Conservation (phyloP, 2,113 vertebrate species). For the Dromas ardeola region DNA sequence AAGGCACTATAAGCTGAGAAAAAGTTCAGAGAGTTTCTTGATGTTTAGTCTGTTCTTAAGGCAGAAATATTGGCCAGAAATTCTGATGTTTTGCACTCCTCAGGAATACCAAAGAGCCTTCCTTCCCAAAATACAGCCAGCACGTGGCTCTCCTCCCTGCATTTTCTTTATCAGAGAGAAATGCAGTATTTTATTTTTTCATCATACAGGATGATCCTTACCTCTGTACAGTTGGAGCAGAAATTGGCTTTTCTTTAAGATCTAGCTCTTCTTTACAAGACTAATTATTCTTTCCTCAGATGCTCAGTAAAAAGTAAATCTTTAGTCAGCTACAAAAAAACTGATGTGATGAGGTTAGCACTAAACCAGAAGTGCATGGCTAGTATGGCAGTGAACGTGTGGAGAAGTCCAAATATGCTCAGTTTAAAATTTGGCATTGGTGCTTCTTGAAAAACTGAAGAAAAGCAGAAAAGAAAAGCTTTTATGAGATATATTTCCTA, state of each 20-base stretch:
- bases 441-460: background rate
- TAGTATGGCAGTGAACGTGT: rapidly evolving
- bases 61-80: background rate
- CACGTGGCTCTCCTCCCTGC: background rate
- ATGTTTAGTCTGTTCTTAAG: background rate
- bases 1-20: background rate
- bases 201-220: background rate
- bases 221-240: background rate
- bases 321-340: background rate
- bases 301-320: background rate
- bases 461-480: background rate
- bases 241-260: background rate
- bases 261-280: background rate
- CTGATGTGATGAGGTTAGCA: background rate
- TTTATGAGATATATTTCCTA: background rate
- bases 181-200: background rate
- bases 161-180: background rate
- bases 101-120: background rate
- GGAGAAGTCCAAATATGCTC: background rate
- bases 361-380: background rate
- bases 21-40: background rate
- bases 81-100: background rate
- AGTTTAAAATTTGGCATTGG: background rate
- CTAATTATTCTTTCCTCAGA: background rate
- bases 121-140: background rate